A percentile compares a stretch with the other conserved stretches of the same genome.
phyloP scores from a whole-genome alignment of 37 sponge, comb jelly and placozoan species.

The Mnemiopsis leidyi region DNA sequence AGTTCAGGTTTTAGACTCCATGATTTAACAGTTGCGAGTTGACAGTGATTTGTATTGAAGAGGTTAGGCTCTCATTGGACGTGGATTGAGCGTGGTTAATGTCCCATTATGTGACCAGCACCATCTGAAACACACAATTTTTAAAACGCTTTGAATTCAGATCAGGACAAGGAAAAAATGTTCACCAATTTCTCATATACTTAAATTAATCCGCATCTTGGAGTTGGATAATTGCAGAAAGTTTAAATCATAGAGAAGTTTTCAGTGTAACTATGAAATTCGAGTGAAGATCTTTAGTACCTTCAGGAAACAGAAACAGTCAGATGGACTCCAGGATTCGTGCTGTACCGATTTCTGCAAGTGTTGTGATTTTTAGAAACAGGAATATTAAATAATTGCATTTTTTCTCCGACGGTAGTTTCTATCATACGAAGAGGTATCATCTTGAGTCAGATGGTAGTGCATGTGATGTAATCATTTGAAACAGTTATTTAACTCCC shows the following conservation, averaged over 20 bases:
- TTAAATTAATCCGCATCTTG: background rate
- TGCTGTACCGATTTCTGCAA: background rate
- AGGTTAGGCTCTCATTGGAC: no score
- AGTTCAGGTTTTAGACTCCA: no score
- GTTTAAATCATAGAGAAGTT: background rate
- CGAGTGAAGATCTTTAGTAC: background rate
- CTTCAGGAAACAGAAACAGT: no score
- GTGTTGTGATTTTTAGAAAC: background rate
- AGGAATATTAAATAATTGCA: background rate
- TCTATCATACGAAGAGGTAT: background rate
- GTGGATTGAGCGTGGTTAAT: no score
- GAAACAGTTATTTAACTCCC: no score
- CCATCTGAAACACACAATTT: no score
- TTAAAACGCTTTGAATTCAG: no score
- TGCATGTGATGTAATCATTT: conserved; percentile 57
- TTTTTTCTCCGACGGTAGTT: background rate
- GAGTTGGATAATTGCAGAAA: background rate
- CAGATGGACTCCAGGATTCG: no score
- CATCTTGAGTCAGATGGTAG: conserved; percentile 43
- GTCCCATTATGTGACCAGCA: no score
- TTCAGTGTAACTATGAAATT: background rate
- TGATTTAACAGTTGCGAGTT: no score
- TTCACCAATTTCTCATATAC: conserved; percentile 40
- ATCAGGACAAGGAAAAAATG: no score
- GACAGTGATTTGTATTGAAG: no score